These are phyloP conservation scores for Sylvilagus floridanus DNA, from an alignment of 2,797 vertebrate genomes.

Conservation along the genomic window DNA sequence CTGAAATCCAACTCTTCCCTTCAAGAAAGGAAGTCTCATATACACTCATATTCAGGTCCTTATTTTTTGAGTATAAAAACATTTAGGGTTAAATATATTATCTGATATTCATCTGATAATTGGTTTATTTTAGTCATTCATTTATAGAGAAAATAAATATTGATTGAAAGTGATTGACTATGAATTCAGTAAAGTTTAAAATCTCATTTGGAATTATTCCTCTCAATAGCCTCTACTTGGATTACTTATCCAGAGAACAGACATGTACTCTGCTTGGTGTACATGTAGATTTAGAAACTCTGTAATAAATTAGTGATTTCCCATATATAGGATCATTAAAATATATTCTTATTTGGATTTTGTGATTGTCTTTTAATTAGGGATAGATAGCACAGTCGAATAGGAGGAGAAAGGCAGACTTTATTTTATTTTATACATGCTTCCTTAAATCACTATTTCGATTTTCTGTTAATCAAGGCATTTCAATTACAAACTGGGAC, in stretches of 20 bases:
- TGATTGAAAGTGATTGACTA: slow-evolving; percentile 9
- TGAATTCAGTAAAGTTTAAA: not conserved
- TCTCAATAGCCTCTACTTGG: not conserved
- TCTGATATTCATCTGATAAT: not conserved
- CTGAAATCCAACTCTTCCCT: not conserved
- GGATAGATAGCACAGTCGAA: not conserved
- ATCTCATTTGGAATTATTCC: not conserved
- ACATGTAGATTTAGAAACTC: not conserved
- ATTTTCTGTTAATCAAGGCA: not conserved
- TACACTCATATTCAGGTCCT: not conserved
- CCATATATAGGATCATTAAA: not conserved
- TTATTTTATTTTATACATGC: not conserved
- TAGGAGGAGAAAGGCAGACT: not conserved
- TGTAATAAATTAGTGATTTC: not conserved
- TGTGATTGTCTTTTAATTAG: not conserved
- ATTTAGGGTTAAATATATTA: slow-evolving; percentile 22
- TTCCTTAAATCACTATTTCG: slow-evolving; percentile 19
- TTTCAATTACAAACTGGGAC: not conserved
- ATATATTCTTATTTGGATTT: slow-evolving; percentile 17
- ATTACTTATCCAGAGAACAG: not conserved
- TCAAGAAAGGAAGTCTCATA: not conserved
- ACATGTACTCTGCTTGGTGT: not conserved
- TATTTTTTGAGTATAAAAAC: not conserved
- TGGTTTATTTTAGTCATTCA: slow-evolving; percentile 18
- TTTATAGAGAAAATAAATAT: slow-evolving; percentile 23